Base-by-base conservation (phyloP, 2,888 invertebrate species). In the Venusia cambrica region DNA sequence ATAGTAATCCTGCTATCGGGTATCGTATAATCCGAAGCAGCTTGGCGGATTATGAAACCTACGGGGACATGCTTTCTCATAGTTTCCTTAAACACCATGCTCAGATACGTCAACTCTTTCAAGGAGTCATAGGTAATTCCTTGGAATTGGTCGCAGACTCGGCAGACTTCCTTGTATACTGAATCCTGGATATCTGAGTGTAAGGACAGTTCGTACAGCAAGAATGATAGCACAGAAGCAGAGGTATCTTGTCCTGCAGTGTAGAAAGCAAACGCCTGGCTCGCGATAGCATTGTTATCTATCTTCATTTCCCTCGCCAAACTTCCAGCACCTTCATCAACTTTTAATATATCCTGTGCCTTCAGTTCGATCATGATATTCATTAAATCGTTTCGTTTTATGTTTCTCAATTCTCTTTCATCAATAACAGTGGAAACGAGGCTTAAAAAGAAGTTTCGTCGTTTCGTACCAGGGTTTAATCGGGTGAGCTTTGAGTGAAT, bases 241-340 rank as follows among this genome's bases (percentile, higher is more conserved):
- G 77, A 74, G 0, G 78, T 75, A 41, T 77, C 78, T 31, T 73
- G 75, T 1, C 79, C 78, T 5, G 76, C 79, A 1, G 58, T 57
- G 35, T 66, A 70, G 38, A 71, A 69, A 2, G 62, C 44, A 13
- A 68, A 55, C 1, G 62, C 61, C 32, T 70, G 67, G 1, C 65
- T 67, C 2, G 63, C 56, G 20, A 73, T 54, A 5, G 65, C 8
- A 2, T 51, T 42, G 12, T 66, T 61, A 8, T 66, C 60, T 0
- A 73, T 41, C 16, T 61, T 61, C 5, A 70, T 27, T 42, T 70
- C 66, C 0, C 55, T 51, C 3, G 52, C 47, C 0, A 58, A 62
- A 4, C 43, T 27, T 4, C 39, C 48, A 22, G 39, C 39, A 11
- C 33, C 29, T 36, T 41, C 44, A 22, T 41, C 39, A 11, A 32